These are phyloP conservation scores for Mormyrus hasselquistii DNA, from an alignment of 2,797 vertebrate species.

Conservation along the genomic window DNA sequence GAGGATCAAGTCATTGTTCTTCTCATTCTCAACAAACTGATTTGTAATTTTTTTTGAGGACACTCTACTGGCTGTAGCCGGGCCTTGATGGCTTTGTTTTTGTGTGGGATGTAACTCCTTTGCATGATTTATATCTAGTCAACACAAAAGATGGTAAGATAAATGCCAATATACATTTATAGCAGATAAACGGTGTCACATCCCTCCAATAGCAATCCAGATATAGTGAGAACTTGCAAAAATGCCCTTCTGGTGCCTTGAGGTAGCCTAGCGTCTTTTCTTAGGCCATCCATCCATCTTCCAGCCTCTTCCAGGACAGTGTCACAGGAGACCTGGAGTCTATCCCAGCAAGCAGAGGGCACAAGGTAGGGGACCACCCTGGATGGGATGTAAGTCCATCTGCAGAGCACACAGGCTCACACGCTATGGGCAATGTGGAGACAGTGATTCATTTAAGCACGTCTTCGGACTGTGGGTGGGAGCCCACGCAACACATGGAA, in stretches of 20 bases:
- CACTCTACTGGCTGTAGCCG: not conserved
- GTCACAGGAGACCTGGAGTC: not conserved
- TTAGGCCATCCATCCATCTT: not conserved
- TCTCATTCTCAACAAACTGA: not conserved
- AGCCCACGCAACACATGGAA: not conserved
- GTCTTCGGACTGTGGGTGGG: not conserved
- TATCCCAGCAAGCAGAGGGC: constrained; percentile 10
- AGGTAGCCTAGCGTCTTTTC: not conserved
- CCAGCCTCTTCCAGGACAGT: not conserved
- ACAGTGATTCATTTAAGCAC: not conserved
- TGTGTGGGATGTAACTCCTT: not conserved
- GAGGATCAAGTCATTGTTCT: not conserved
- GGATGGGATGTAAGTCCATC: not conserved
- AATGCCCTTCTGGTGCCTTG: not conserved
- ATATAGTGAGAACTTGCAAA: not conserved
- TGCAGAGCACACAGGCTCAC: not conserved
- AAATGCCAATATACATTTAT: not conserved
- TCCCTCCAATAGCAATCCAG: not conserved
- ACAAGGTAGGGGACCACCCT: not conserved
- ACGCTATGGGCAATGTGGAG: not conserved
- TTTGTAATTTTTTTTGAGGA: not conserved
- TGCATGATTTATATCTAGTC: constrained; percentile 5
- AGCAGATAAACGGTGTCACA: not conserved
- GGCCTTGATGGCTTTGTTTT: not conserved
- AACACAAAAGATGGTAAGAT: not conserved